Evolutionary conservation across 2,888 invertebrate species (phyloP).

Genomic region (Toxonevra muliebris): DNA sequence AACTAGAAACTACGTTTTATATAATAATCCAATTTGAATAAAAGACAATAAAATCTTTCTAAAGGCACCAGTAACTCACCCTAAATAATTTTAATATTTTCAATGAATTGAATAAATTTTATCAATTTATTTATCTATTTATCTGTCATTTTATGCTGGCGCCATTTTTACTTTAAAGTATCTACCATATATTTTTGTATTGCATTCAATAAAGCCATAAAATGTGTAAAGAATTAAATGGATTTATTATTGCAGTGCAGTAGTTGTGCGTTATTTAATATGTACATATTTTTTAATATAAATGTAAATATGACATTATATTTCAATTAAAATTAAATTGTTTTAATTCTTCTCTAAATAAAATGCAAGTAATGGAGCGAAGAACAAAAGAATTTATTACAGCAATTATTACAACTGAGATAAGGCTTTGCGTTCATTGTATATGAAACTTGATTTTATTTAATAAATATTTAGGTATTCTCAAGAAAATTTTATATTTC

Average conservation of each 20-base stretch:
- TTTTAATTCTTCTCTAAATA: conserved; percentile 27
- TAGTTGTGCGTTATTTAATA: not conserved
- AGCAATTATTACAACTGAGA: too few relatives aligned
- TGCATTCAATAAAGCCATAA: not conserved
- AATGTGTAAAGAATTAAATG: not conserved
- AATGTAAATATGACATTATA: conserved; percentile 31
- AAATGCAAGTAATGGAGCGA: conserved; percentile 1
- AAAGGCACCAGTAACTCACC: too few relatives aligned
- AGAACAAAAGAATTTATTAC: too few relatives aligned
- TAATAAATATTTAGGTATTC: too few relatives aligned
- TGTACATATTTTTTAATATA: conserved; percentile 19
- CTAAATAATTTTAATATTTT: too few relatives aligned
- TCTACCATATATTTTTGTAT: not conserved
- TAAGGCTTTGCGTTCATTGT: too few relatives aligned
- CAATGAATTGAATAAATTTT: conserved; percentile 61
- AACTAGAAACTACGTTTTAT: too few relatives aligned
- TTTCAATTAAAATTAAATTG: conserved; percentile 34
- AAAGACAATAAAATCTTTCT: too few relatives aligned
- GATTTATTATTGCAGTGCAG: not conserved
- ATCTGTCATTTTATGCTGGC: conserved; percentile 51
- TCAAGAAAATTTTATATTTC: too few relatives aligned
- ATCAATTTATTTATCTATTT: conserved; percentile 56
- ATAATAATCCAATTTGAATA: too few relatives aligned
- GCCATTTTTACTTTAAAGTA: conserved; percentile 20
- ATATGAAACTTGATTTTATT: too few relatives aligned